These are phyloP conservation scores for Athetis lepigone DNA, from an alignment of 2,888 invertebrate species.

Conservation along the genomic window DNA sequence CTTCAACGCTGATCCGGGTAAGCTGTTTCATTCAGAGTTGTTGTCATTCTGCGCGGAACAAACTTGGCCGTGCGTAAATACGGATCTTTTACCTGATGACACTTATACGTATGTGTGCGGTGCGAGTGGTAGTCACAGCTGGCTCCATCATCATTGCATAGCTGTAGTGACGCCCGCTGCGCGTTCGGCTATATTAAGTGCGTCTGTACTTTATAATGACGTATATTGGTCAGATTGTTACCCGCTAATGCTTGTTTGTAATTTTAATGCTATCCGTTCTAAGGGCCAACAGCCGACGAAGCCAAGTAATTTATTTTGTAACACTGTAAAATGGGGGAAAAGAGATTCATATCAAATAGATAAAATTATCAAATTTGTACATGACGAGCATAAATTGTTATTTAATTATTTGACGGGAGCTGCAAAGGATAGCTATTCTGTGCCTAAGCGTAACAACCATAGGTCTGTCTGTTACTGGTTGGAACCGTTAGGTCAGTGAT, in stretches of 20 bases:
- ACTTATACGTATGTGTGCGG: constrained; percentile 11
- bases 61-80: constrained; percentile 18
- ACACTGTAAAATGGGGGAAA: constrained; percentile 4
- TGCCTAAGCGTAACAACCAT: too few relatives aligned
- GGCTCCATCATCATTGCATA: constrained; percentile 22
- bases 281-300: neutral
- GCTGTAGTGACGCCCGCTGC: constrained; percentile 21
- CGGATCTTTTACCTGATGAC: neutral
- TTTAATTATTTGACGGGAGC: too few relatives aligned
- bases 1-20: too few relatives aligned
- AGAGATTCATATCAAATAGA: too few relatives aligned
- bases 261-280: constrained; percentile 6
- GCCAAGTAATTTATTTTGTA: neutral
- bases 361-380: neutral
- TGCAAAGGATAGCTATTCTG: too few relatives aligned
- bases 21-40: too few relatives aligned
- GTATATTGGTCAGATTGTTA: constrained; percentile 11
- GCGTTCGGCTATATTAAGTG: neutral
- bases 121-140: constrained; percentile 12
- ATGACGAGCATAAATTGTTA: too few relatives aligned
- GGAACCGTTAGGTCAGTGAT: too few relatives aligned
- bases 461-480: too few relatives aligned
- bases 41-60: constrained; percentile 14
- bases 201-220: constrained; percentile 8
- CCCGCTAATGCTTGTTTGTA: too few relatives aligned